Evolutionary conservation across 2,888 invertebrate species (phyloP).

Genomic region (Hypsopygia costalis): DNA sequence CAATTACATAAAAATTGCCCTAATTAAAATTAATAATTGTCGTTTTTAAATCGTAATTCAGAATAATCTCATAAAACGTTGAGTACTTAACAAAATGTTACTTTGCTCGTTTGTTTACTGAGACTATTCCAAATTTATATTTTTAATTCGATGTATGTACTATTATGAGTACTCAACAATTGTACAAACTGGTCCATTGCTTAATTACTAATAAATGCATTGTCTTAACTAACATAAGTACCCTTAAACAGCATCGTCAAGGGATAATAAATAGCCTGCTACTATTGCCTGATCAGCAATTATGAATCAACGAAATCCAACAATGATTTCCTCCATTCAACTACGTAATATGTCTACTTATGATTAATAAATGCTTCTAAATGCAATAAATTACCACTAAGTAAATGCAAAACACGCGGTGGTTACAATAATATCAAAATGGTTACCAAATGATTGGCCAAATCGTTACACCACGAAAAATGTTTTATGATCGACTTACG

Average conservation of each 20-base stretch:
- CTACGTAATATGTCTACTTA: constrained; percentile 22
- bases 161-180: constrained; percentile 45
- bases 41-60: constrained; percentile 40
- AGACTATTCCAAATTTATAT: constrained; percentile 68
- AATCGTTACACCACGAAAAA: constrained; percentile 40
- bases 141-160: constrained; percentile 24
- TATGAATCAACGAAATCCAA: constrained; percentile 13
- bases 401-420: constrained; percentile 70
- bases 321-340: constrained; percentile 16
- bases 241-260: constrained; percentile 31
- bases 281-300: constrained; percentile 7
- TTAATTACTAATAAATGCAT: constrained; percentile 55
- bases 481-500: constrained; percentile 12
- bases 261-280: constrained; percentile 19
- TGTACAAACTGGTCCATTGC: constrained; percentile 50
- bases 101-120: constrained; percentile 37
- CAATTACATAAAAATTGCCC: neutral
- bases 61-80: constrained; percentile 67
- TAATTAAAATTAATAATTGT: neutral
- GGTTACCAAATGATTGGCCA: constrained; percentile 34
- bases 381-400: constrained; percentile 67
- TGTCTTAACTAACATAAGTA: constrained; percentile 36
- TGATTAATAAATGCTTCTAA: constrained; percentile 62
- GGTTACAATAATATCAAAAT: constrained; percentile 56
- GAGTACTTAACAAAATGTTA: constrained; percentile 13